Conservation (phyloP, 2,113 vertebrate genomes). For the Camarhynchus parvulus region DNA sequence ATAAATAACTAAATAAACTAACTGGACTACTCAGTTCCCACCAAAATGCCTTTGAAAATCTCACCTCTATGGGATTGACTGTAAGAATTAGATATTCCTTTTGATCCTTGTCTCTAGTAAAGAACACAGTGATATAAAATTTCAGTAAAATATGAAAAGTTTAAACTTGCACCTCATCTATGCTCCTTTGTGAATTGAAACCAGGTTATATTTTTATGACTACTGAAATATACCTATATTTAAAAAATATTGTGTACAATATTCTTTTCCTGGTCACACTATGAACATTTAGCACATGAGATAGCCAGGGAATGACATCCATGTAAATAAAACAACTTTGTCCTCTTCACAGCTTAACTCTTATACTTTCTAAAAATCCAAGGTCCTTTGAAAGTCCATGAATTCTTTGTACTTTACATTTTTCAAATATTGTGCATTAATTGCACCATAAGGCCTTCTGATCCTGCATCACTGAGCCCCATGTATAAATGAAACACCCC, state of each 20-base stretch:
- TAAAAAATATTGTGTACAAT: neutral
- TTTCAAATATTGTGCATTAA: neutral
- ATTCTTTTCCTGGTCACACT: neutral
- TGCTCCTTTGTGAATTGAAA: neutral
- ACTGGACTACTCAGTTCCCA: neutral
- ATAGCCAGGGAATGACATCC: neutral
- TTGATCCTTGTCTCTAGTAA: neutral
- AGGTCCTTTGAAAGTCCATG: neutral
- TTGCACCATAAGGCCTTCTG: neutral
- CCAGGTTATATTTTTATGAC: neutral
- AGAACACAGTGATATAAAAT: neutral
- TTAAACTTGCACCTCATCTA: neutral
- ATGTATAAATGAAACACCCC: neutral
- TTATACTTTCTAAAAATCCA: neutral
- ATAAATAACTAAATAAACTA: neutral
- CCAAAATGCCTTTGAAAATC: conserved; percentile 8
- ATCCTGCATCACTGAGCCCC: neutral
- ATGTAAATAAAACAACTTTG: neutral
- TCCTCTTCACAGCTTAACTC: neutral
- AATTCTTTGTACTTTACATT: neutral
- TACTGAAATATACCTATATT: neutral
- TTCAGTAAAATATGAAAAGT: neutral
- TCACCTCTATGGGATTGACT: neutral
- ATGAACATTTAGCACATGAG: neutral
- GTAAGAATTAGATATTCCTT: neutral